A percentile compares a stretch with the other conserved stretches of the same genome.
These are phyloP conservation scores for Cyprinodon diabolis DNA, from an alignment of 2,797 vertebrate species.

Conservation along the genomic window DNA sequence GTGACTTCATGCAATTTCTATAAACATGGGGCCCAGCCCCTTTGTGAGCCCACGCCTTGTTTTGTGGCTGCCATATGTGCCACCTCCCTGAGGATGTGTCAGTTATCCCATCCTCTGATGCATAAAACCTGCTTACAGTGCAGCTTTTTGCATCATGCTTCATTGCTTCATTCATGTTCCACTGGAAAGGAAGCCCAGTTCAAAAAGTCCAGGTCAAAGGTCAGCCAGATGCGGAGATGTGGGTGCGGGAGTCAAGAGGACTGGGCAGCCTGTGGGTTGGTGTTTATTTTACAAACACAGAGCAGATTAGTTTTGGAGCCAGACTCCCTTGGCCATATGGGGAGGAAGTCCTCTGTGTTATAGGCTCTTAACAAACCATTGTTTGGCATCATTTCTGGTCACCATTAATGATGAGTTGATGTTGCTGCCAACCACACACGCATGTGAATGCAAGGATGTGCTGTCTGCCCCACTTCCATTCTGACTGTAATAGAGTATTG, in stretches of 20 bases:
- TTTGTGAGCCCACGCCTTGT: slow-evolving; percentile 16
- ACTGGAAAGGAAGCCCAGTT: slow-evolving; percentile 73
- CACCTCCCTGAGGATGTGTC: slow-evolving; percentile 41
- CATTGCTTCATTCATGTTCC: slow-evolving; percentile 47
- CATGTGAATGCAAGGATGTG: slow-evolving; percentile 38
- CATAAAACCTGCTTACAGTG: slow-evolving; percentile 59
- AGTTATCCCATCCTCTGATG: slow-evolving; percentile 60
- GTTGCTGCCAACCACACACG: slow-evolving; percentile 41
- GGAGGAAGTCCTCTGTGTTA: slow-evolving; percentile 76
- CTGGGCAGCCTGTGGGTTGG: slow-evolving; percentile 60
- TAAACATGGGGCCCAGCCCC: slow-evolving; percentile 20
- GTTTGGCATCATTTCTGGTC: slow-evolving; percentile 65
- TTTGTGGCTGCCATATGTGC: slow-evolving; percentile 30
- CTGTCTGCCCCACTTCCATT: slow-evolving; percentile 55
- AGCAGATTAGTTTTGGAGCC: slow-evolving; percentile 77
- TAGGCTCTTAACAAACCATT: slow-evolving; percentile 70
- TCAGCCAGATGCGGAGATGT: slow-evolving; percentile 74
- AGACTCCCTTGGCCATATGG: slow-evolving; percentile 70
- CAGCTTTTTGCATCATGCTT: slow-evolving; percentile 56
- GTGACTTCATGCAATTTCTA: slow-evolving; percentile 22
- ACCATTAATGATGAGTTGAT: slow-evolving; percentile 56
- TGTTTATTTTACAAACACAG: slow-evolving; percentile 81
- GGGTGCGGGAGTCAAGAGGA: slow-evolving; percentile 49
- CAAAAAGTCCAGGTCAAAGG: slow-evolving; percentile 71
- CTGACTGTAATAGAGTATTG: slow-evolving; percentile 49